phyloP scores from a whole-genome alignment of 23 tunicate species.

The Clavelina lepadiformis region DNA sequence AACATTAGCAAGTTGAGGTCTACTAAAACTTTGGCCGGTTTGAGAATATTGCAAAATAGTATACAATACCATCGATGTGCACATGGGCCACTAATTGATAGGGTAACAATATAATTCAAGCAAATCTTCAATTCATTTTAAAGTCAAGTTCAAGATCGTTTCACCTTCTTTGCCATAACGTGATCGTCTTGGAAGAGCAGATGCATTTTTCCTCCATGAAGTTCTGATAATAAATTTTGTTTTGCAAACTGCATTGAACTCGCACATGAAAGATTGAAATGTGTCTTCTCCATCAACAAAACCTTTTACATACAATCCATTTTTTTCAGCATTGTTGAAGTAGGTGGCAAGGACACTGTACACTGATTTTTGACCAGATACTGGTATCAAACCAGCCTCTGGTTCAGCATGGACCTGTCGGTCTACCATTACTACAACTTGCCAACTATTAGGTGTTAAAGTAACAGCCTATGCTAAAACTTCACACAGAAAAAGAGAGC shows the following conservation, averaged over 20 bases:
- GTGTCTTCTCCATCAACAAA: conserved; percentile 53
- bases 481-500: no score
- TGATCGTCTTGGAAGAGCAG: conserved; percentile 29
- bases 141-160: neutral
- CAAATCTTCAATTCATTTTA: neutral
- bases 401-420: no score
- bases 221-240: conserved; percentile 56
- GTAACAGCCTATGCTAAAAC: no score
- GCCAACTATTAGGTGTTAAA: no score
- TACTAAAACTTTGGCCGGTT: no score
- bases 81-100: no score
- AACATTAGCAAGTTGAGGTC: no score
- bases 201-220: conserved; percentile 52
- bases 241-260: conserved; percentile 48
- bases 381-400: no score
- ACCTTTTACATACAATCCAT: conserved; percentile 48
- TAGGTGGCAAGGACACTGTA: conserved; percentile 50
- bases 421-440: no score
- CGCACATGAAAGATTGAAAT: conserved; percentile 36
- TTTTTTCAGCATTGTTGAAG: conserved; percentile 49
- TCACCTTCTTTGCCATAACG: conserved; percentile 68
- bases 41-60: no score
- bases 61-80: no score
- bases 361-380: conserved; percentile 42
- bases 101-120: neutral